phyloP scores from a whole-genome alignment of 2,888 invertebrate species.

The Amphimallon solstitiale region DNA sequence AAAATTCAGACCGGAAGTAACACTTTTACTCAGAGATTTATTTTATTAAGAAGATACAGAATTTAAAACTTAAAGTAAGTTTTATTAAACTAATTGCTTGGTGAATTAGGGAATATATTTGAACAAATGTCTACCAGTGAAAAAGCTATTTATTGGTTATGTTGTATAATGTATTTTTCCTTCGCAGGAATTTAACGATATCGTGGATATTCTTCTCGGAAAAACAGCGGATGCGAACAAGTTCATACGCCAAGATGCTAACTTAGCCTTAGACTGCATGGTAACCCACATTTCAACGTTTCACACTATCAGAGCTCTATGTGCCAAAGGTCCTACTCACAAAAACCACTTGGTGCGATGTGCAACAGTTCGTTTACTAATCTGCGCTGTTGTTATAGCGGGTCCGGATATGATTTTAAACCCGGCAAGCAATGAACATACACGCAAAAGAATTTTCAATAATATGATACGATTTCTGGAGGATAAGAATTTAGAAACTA shows the following conservation, averaged over 20 bases:
- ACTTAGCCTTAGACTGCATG: constrained; percentile 74
- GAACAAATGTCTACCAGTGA: too few species aligned
- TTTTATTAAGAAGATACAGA: too few species aligned
- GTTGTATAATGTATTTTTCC: neutral
- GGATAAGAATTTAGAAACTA: constrained; percentile 67
- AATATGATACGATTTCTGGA: constrained; percentile 66
- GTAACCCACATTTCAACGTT: constrained; percentile 73
- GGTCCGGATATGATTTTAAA: constrained; percentile 70
- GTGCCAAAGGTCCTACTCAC: constrained; percentile 65
- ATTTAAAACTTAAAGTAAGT: too few species aligned
- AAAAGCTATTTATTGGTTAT: too few species aligned
- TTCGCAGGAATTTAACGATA: constrained; percentile 75
- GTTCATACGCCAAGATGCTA: constrained; percentile 80
- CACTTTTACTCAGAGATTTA: too few species aligned
- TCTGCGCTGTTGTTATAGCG: constrained; percentile 71
- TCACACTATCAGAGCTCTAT: constrained; percentile 67
- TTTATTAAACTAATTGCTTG: too few species aligned
- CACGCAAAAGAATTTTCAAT: constrained; percentile 64
- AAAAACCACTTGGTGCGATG: constrained; percentile 76
- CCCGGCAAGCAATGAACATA: constrained; percentile 65
- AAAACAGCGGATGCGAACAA: constrained; percentile 79
- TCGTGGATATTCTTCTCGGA: constrained; percentile 71
- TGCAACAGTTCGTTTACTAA: constrained; percentile 72
- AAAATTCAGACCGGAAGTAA: too few species aligned
- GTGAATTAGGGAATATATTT: too few species aligned